phyloP scores from a whole-genome alignment of 2,113 vertebrate genomes.

The Urocitellus parryii region DNA sequence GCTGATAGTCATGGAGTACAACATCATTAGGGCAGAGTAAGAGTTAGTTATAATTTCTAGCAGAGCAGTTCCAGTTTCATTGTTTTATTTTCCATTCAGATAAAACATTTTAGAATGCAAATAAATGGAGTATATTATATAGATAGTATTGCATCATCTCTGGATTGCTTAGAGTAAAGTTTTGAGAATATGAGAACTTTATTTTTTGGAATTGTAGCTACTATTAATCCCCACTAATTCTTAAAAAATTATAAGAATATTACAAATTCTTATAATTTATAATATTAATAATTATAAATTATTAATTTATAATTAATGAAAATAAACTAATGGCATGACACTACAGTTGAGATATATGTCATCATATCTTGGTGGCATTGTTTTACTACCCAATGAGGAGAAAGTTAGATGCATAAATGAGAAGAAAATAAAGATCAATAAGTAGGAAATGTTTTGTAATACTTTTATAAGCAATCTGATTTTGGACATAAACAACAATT shows the following conservation, averaged over 20 bases:
- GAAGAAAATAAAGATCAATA: background rate
- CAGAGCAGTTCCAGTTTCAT: background rate
- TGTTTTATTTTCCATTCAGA: background rate
- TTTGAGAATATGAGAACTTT: background rate
- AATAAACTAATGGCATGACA: background rate
- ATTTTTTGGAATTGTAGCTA: background rate
- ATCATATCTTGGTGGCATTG: background rate
- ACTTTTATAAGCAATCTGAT: background rate
- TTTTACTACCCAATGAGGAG: background rate
- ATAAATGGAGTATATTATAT: background rate
- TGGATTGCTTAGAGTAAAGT: background rate
- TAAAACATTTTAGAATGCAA: constrained; percentile 24
- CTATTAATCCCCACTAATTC: background rate
- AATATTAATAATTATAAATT: no score
- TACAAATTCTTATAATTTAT: no score
- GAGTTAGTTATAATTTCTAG: background rate
- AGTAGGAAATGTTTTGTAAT: background rate
- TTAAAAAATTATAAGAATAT: background rate
- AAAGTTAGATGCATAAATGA: background rate
- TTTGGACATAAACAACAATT: constrained; percentile 7
- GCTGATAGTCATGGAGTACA: fast-evolving
- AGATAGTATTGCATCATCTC: background rate
- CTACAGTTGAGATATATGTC: background rate
- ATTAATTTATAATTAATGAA: constrained; percentile 20
- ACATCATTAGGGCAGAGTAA: background rate